These are phyloP conservation scores for Oedothorax gibbosus DNA, from an alignment of 1,140 invertebrate genomes.

Conservation along the genomic window DNA sequence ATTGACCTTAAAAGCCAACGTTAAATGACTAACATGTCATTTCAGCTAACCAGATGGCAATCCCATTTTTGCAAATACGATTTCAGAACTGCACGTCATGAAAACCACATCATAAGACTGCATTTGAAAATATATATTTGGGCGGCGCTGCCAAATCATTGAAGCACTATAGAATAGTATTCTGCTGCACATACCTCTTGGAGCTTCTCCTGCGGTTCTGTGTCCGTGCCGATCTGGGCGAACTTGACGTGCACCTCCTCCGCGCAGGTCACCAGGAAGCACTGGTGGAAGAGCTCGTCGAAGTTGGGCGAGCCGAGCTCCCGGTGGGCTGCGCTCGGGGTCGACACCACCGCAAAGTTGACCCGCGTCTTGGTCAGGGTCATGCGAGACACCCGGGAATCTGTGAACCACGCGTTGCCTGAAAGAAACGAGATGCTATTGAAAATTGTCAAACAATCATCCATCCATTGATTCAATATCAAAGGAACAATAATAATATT, in stretches of 20 bases:
- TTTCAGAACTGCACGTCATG: too few species aligned
- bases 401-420: slow-evolving; percentile 46
- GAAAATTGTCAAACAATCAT: too few species aligned
- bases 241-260: slow-evolving; percentile 52
- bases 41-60: too few species aligned
- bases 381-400: slow-evolving; percentile 16
- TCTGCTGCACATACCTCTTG: slow-evolving; percentile 1
- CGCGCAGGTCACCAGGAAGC: slow-evolving; percentile 34
- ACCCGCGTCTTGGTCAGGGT: slow-evolving; percentile 43
- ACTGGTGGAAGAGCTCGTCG: slow-evolving; percentile 41
- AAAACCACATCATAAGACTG: too few species aligned
- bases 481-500: too few species aligned
- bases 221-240: slow-evolving; percentile 10
- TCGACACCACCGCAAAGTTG: slow-evolving; percentile 43
- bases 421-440: not conserved
- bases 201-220: slow-evolving; percentile 2
- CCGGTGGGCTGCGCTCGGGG: slow-evolving; percentile 19
- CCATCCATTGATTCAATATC: too few species aligned
- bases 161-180: too few species aligned
- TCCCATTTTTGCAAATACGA: too few species aligned
- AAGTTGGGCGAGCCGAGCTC: slow-evolving; percentile 30
- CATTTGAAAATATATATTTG: too few species aligned
- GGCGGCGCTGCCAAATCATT: too few species aligned
- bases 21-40: too few species aligned
- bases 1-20: too few species aligned